Evolutionary conservation across 1,140 invertebrate genomes (phyloP), one percentile per base, ranked within the genome.

Genomic region (Rhizoglyphus robini): DNA sequence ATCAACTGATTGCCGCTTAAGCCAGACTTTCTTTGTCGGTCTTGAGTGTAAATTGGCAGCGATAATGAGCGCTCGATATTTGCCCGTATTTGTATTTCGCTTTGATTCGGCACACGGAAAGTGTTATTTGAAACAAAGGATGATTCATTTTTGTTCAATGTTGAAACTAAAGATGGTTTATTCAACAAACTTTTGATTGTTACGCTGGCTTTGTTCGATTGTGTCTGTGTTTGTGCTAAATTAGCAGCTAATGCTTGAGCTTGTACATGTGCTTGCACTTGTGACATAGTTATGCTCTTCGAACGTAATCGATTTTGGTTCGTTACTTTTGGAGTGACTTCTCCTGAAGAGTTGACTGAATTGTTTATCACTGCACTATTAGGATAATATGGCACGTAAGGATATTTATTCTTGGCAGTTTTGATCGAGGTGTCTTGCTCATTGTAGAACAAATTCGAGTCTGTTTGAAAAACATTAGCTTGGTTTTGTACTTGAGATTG

Each of bases 131-230:
- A n/a, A n/a, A n/a, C n/a, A n/a, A n/a, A n/a, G n/a, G n/a, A n/a
- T n/a, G n/a, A n/a, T n/a, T 25, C 23, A 8, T 20, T 54, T 32
- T 32, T 5, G 20, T 54, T 54, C 51, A 25, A 11, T 8, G 51
- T 54, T 25, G 51, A 61, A 18, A 61, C 25, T 27, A 48, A 54
- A 11, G 34, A 61, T 27, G 59, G 59, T 54, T 23, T 48, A 61
- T 18, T 48, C 5, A 48, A 13, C 27, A 61, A 30, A 61, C 34
- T 61, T 20, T 61, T 61, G 5, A 48, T 61, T n/a, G 59, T 48
- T 5, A 32, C n/a, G 25, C 36, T 41, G 8, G 8, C 18, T 8
- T 41, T 41, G 36, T n/a, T n/a, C n/a, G n/a, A n/a, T n/a, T n/a
- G n/a, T n/a, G n/a, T n/a, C n/a, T n/a, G 15, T 57, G 54, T 23